phyloP scores from a whole-genome alignment of 2,888 invertebrate genomes.

The Spilosoma lubricipeda region DNA sequence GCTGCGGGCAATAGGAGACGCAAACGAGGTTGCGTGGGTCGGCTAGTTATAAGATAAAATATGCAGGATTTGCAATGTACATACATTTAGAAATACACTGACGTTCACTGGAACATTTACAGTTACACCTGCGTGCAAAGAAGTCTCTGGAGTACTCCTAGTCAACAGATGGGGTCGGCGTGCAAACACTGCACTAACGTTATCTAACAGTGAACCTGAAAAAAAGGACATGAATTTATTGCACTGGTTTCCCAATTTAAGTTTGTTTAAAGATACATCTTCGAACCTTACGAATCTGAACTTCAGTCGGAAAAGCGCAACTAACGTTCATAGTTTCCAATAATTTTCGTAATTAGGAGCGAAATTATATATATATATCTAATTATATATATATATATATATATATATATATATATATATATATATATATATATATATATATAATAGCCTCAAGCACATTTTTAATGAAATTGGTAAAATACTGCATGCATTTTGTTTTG shows the following conservation, averaged over 20 bases:
- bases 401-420: no score
- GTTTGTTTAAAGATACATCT: constrained; percentile 2
- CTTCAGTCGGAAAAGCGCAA: background rate
- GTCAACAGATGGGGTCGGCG: constrained; percentile 39
- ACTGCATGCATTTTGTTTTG: background rate
- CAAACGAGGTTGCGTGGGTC: no score
- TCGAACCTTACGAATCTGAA: background rate
- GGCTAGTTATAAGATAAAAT: background rate
- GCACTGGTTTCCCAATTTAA: constrained; percentile 16
- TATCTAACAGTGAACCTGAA: constrained; percentile 28
- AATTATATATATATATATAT: no score
- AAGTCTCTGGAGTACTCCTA: constrained; percentile 27
- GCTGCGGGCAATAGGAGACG: no score
- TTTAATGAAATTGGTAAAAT: background rate
- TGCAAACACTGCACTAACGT: constrained; percentile 35
- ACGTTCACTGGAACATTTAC: constrained; percentile 22
- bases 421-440: no score
- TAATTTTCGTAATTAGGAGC: background rate
- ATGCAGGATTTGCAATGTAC: background rate
- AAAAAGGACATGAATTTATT: constrained; percentile 39
- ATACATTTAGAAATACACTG: constrained; percentile 18
- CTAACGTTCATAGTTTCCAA: background rate
- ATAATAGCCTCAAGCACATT: background rate
- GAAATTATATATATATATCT: no score
- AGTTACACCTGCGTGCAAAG: constrained; percentile 16